Base-by-base conservation (phyloP, 1,140 invertebrate genomes). In the Ostrea edulis region DNA sequence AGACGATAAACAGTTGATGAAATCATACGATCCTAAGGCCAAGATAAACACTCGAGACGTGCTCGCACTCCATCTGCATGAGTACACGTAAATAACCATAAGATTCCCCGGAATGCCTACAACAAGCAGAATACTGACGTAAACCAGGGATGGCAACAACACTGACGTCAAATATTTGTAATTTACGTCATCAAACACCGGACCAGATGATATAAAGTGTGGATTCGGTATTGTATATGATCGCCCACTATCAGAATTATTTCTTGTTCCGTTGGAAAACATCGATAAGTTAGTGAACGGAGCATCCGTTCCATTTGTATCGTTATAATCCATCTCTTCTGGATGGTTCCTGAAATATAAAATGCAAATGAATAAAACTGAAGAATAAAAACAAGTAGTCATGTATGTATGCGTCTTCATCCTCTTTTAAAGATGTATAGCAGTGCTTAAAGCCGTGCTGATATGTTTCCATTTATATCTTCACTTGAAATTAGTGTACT, bases 41-140 rank as follows among this genome's bases (percentile, higher is more conserved):
- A 89, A 68, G 62, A 89, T 89, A 51, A 89, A 89, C 22, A 86
- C 58, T 35, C 89, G 68, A 1, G 89, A 89, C 0, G 89, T 89
- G 52, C 58, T 83, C 44, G 77, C 82, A 11, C 65, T 85, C 89
- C 89, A 89, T 86, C 86, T 84, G 0, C 83, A 87, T 12, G 68
- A 25, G 86, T 89, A 89, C 3, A 89, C 84, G 20, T 89, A 89
- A 44, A 87, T 54, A 3, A 89, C 86, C n/a, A 89, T 55, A 20
- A 86, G 20, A 58, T 89, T 89, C n/a, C 89, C 89, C 0, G 84
- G 84, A 12, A 89, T 68, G 29, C 89, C 89, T 20, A 89, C 25
- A n/a, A 83, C 51, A 14, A 89, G 84, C 25, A 89, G 51, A 17
- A 87, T 54, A 84, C 86, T 87, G 8, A 89, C 86, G 54, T 89